phyloP scores from a whole-genome alignment of 2,113 vertebrate genomes.

The Apteryx mantelli region DNA sequence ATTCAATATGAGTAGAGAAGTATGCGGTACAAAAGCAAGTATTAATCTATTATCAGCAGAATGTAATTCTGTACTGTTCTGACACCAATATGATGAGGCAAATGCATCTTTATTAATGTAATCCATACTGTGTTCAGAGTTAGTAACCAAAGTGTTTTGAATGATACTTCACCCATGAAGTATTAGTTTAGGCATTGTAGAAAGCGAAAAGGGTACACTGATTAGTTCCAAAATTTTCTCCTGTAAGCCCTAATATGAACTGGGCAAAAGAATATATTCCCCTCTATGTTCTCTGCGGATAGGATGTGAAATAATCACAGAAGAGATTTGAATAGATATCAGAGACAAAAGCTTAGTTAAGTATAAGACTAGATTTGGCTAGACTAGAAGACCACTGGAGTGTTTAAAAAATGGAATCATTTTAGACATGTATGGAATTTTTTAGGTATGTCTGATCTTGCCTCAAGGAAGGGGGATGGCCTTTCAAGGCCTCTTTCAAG shows the following conservation, averaged over 20 bases:
- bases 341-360: not conserved
- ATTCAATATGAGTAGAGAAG: not conserved
- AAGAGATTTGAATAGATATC: not conserved
- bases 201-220: not conserved
- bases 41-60: not conserved
- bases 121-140: not conserved
- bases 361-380: not conserved
- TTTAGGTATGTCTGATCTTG: not conserved
- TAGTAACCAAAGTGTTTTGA: not conserved
- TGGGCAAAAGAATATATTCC: not conserved
- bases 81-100: not conserved
- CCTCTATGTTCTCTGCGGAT: not conserved
- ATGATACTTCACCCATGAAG: not conserved
- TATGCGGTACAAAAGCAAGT: not conserved
- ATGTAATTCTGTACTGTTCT: not conserved
- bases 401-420: not conserved
- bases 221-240: not conserved
- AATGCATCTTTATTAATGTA: not conserved
- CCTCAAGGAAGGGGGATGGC: not conserved
- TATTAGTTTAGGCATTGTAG: not conserved
- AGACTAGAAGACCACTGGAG: not conserved
- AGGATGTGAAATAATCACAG: not conserved
- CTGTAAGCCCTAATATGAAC: not conserved
- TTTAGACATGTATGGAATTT: not conserved
- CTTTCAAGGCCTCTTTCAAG: not conserved